These are phyloP conservation scores for human (Homo sapiens) DNA, from an alignment of 2,113 vertebrate species.

Conservation along the genomic window DNA sequence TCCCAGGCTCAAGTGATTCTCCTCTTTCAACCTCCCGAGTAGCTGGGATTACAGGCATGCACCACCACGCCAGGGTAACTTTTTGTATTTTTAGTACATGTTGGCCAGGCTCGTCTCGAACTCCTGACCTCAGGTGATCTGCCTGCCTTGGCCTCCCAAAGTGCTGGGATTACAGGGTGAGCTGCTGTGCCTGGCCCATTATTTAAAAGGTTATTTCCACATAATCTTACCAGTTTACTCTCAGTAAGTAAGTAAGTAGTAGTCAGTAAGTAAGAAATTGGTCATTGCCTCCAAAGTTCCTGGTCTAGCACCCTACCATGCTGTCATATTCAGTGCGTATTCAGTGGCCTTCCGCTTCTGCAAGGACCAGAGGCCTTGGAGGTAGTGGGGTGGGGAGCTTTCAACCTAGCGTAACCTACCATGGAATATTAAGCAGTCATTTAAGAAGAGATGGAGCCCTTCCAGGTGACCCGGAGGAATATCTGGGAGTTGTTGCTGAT, in stretches of 20 bases:
- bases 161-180: too few species aligned
- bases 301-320: rapidly evolving
- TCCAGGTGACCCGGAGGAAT: background rate
- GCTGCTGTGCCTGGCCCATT: too few species aligned
- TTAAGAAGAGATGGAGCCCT: background rate
- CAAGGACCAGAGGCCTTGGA: background rate
- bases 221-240: background rate
- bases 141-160: too few species aligned
- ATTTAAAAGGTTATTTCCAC: background rate
- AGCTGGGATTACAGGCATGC: too few species aligned
- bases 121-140: too few species aligned
- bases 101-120: too few species aligned
- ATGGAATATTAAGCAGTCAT: background rate
- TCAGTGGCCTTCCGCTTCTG: background rate
- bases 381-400: background rate
- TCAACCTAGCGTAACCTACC: background rate
- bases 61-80: too few species aligned
- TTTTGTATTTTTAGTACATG: too few species aligned
- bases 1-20: too few species aligned
- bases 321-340: background rate
- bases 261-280: too few species aligned
- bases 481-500: background rate
- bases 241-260: too few species aligned
- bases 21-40: too few species aligned
- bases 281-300: background rate